Evolutionary conservation across 1,140 invertebrate genomes (phyloP), one percentile per base, ranked within the genome.

Genomic region (Achatina immaculata): DNA sequence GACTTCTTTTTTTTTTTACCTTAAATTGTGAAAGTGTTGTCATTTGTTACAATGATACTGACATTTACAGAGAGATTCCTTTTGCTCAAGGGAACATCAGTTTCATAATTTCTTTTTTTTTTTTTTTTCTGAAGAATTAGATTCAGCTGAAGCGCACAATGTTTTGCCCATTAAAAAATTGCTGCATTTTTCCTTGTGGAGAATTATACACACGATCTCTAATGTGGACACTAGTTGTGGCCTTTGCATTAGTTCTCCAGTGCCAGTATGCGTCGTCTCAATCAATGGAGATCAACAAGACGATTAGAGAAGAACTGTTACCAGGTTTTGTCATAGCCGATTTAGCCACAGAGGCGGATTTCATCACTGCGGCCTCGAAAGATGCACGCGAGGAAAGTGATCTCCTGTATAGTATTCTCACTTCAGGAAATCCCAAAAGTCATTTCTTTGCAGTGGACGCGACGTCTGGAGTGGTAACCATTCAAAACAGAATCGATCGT

Each of bases 381-480:
- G 75, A 36, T 42, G 28, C 24, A 11, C 75, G 48, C 28, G 36
- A 43, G 0, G 78, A 72, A 36, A 28, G 36, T 21, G 72, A 80
- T 31, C 69, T 84, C 6, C 73, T 65, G 21, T 84, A 68, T 71
- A 84, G 81, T 58, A 73, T 84, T 48, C 68, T 84, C 11, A 78
- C 74, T 24, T 65, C 72, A 16, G 81, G 79, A n/a, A 82, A 85
- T 74, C 78, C 82, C 58, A 36, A 78, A 40, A 82, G 69, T 45
- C n/a, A 73, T 11, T 83, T 68, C 40, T 97, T 98, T 88, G 94
- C 94, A 86, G 96, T 98, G 69, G 95, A 95, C 55, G 95, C 97
- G 91, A 96, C 97, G 87, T 94, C 95, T 0, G 97, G 97, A 0
- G 94, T 96, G 1, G 94, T 98, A 24, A 92, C 96, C 71, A 80